Conservation (phyloP, 2,888 invertebrate species). For the Erpobdella octoculata region DNA sequence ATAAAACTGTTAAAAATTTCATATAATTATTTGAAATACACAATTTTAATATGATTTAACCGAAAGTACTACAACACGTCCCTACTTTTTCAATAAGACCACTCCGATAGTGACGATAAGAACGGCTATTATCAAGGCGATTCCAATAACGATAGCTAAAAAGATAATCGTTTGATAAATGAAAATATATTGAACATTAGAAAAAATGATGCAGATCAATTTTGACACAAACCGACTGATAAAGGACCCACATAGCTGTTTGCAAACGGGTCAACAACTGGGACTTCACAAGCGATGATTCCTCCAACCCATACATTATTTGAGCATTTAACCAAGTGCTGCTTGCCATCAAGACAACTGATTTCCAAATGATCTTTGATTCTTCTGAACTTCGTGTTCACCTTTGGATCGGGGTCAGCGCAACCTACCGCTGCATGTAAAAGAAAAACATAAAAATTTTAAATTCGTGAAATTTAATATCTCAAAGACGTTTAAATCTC, state of each 20-base stretch:
- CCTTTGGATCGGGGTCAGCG: slow-evolving; percentile 28
- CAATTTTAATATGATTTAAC: too few relatives aligned
- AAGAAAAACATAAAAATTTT: background rate
- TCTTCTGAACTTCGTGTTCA: slow-evolving; percentile 26
- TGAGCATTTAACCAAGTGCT: slow-evolving; percentile 26
- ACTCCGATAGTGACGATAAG: slow-evolving; percentile 37
- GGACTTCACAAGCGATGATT: slow-evolving; percentile 20
- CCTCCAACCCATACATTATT: slow-evolving; percentile 27
- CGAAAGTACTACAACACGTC: too few relatives aligned
- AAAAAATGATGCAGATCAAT: too few relatives aligned
- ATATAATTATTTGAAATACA: too few relatives aligned
- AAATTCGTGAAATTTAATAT: background rate
- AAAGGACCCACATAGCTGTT: slow-evolving; percentile 26
- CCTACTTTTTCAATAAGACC: slow-evolving; percentile 37
- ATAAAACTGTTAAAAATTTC: too few relatives aligned
- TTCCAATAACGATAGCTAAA: slow-evolving; percentile 36
- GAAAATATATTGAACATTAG: background rate
- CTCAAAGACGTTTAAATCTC: too few relatives aligned
- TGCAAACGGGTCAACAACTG: slow-evolving; percentile 7
- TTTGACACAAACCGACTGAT: slow-evolving; percentile 28
- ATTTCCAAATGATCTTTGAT: slow-evolving; percentile 23
- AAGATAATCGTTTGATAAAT: slow-evolving; percentile 28
- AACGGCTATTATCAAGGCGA: slow-evolving; percentile 38
- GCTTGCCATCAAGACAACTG: slow-evolving; percentile 16
- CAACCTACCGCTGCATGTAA: slow-evolving; percentile 35